A percentile compares a stretch with the other conserved stretches of the same genome.
Evolutionary conservation across 2,797 vertebrate species (phyloP).

Genomic region (Tragopan temminckii): DNA sequence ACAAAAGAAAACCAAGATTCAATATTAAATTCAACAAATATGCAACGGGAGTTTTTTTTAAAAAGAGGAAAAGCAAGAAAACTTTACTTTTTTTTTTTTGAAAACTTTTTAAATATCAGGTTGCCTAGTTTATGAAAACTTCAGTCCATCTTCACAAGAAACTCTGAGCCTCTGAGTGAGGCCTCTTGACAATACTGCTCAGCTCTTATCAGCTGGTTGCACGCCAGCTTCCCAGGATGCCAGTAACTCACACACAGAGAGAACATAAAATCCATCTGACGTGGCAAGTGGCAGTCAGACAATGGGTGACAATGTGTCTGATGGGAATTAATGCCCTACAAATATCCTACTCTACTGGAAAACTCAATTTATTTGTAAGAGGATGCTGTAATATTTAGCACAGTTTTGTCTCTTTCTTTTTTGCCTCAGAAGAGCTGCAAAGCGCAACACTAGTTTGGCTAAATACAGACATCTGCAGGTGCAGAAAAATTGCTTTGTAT

Average conservation of each 20-base stretch:
- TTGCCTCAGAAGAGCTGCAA: neutral
- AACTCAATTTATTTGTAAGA: neutral
- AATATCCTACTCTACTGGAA: neutral
- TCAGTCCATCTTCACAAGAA: neutral
- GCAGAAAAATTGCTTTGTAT: neutral
- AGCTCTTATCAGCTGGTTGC: slow-evolving; percentile 11
- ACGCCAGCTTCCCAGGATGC: neutral
- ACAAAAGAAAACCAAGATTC: neutral
- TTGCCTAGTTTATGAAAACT: neutral
- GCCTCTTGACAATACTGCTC: neutral
- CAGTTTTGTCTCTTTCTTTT: neutral
- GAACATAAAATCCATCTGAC: neutral
- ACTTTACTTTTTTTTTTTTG: neutral
- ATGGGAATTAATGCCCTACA: neutral
- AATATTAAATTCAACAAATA: neutral
- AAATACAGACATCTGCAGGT: neutral
- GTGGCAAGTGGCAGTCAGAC: neutral
- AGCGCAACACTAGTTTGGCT: rapidly evolving
- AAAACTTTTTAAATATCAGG: too few species aligned
- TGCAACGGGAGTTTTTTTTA: neutral
- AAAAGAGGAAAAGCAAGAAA: neutral
- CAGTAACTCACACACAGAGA: neutral
- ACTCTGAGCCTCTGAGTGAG: neutral
- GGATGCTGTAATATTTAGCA: neutral
- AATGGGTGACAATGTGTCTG: neutral